phyloP scores from a whole-genome alignment of 1,140 invertebrate genomes.

The Cotesia vestalis region DNA sequence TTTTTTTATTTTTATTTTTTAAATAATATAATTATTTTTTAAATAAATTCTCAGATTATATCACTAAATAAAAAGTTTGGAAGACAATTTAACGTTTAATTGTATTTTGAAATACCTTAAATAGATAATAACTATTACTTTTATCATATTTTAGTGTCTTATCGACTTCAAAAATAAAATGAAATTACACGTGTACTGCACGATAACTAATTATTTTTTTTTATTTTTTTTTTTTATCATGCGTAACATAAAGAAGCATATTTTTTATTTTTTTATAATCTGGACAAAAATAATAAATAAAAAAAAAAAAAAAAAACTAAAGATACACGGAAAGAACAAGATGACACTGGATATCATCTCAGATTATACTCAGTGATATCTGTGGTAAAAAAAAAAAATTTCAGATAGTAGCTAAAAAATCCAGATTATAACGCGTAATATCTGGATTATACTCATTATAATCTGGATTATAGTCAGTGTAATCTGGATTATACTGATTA shows the following conservation, averaged over 20 bases:
- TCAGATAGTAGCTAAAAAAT: too few relatives aligned
- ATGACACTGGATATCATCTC: too few relatives aligned
- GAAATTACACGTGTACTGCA: conserved; percentile 8
- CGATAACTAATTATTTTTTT: conserved; percentile 13
- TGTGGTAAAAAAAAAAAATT: too few relatives aligned
- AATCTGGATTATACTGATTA: too few relatives aligned
- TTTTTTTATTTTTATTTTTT: conserved; percentile 39
- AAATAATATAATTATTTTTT: not conserved
- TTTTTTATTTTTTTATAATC: conserved; percentile 21
- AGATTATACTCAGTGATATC: too few relatives aligned
- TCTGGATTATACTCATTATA: too few relatives aligned
- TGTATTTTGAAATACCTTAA: not conserved
- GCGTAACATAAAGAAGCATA: not conserved
- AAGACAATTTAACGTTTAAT: conserved; percentile 53
- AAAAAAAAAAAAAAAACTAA: not conserved
- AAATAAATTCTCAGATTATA: conserved; percentile 28
- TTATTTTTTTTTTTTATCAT: too few relatives aligned
- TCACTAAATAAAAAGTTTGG: conserved; percentile 44
- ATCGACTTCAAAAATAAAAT: too few relatives aligned
- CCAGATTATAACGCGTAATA: too few relatives aligned
- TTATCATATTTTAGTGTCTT: conserved; percentile 1
- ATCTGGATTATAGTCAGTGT: too few relatives aligned
- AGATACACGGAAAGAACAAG: not conserved
- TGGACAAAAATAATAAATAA: conserved; percentile 7
- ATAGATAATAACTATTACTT: not conserved